These are phyloP conservation scores for Brachylomia viminalis DNA, from an alignment of 2,888 invertebrate species.

Conservation along the genomic window DNA sequence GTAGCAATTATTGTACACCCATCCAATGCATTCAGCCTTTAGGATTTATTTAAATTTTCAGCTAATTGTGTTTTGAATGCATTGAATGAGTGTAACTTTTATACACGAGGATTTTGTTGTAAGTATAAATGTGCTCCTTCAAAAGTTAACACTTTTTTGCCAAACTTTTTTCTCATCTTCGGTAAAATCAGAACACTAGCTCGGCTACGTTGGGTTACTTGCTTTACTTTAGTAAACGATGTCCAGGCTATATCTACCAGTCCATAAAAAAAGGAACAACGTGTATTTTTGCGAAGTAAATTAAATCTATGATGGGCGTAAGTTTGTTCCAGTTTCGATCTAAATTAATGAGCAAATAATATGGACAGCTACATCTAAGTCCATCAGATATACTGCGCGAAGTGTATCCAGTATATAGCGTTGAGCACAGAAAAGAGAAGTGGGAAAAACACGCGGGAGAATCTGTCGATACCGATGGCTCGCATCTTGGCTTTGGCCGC, in stretches of 20 bases:
- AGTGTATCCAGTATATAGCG: constrained; percentile 97
- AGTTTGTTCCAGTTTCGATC: too few species aligned
- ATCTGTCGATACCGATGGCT: constrained; percentile 96
- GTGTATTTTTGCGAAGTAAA: background rate
- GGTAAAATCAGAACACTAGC: too few species aligned
- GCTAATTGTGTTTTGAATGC: too few species aligned
- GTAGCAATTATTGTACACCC: too few species aligned
- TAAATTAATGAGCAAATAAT: constrained; percentile 29
- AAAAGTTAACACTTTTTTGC: too few species aligned
- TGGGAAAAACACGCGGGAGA: constrained; percentile 97
- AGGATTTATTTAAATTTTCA: too few species aligned
- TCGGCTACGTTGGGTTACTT: too few species aligned
- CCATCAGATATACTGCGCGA: constrained; percentile 90
- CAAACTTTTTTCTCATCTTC: too few species aligned
- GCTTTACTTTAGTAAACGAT: background rate
- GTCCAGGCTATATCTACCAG: background rate
- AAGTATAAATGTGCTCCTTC: too few species aligned
- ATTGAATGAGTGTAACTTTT: too few species aligned
- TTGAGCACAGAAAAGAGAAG: constrained; percentile 96
- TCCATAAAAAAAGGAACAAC: background rate
- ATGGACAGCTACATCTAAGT: constrained; percentile 20
- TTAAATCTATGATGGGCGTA: background rate
- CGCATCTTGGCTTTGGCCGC: constrained; percentile 84
- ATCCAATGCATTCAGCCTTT: too few species aligned
- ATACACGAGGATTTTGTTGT: too few species aligned